phyloP scores from a whole-genome alignment of 2,113 vertebrate species.

The Caretta caretta region DNA sequence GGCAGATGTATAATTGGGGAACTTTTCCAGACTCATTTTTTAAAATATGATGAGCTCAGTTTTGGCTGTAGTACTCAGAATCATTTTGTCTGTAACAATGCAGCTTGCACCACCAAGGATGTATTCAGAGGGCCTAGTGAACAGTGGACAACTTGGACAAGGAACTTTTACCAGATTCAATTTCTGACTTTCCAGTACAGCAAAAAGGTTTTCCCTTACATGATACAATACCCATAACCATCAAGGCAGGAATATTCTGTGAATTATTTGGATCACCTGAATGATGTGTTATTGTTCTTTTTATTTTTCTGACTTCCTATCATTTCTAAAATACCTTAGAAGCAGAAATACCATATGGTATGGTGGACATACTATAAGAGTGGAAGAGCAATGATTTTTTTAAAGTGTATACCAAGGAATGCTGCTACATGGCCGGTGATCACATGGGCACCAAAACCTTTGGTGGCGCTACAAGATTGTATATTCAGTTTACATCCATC shows the following conservation, averaged over 20 bases:
- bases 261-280: not conserved
- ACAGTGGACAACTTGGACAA: not conserved
- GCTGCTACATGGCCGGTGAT: not conserved
- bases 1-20: slow-evolving; percentile 33
- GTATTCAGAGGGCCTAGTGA: not conserved
- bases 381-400: not conserved
- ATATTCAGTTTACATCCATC: not conserved
- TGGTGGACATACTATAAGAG: not conserved
- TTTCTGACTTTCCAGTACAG: not conserved
- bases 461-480: not conserved
- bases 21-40: slow-evolving; percentile 55
- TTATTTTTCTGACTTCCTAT: not conserved
- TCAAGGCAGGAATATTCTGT: not conserved
- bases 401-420: not conserved
- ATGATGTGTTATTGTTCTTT: not conserved
- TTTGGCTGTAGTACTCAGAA: slow-evolving; percentile 60
- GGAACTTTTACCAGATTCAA: not conserved
- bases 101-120: slow-evolving; percentile 40
- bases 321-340: not conserved
- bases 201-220: not conserved
- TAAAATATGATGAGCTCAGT: slow-evolving; percentile 58
- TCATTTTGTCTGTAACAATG: slow-evolving; percentile 49
- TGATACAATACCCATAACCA: not conserved
- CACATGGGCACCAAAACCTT: not conserved
- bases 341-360: not conserved